A percentile compares a stretch with the other conserved stretches of the same genome.
phyloP scores from a whole-genome alignment of 2,888 invertebrate species.

The Malthinus flaveolus region DNA sequence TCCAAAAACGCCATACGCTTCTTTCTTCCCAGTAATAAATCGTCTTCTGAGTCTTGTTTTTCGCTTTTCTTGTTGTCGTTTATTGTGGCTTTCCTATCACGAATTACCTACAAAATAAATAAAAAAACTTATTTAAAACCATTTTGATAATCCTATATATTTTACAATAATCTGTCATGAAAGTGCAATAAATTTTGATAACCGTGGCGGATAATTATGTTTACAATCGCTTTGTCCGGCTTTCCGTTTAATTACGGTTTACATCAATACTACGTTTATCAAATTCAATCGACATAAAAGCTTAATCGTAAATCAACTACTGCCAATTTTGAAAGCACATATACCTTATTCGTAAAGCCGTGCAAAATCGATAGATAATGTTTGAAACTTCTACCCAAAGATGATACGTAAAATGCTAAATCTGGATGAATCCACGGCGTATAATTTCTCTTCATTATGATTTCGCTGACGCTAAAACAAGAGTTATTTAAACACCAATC shows the following conservation, averaged over 20 bases:
- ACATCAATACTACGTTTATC: slow-evolving; percentile 27
- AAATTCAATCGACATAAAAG: slow-evolving; percentile 19
- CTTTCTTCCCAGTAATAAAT: slow-evolving; percentile 35
- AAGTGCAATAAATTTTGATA: slow-evolving; percentile 20
- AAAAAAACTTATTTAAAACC: neutral
- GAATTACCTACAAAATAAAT: slow-evolving; percentile 27
- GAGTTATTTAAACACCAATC: slow-evolving; percentile 1
- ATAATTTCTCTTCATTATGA: slow-evolving; percentile 29
- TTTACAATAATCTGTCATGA: slow-evolving; percentile 17
- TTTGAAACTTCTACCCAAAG: slow-evolving; percentile 51
- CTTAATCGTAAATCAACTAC: slow-evolving; percentile 18
- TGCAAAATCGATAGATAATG: slow-evolving; percentile 56
- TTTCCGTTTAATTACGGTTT: slow-evolving; percentile 28
- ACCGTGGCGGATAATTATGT: slow-evolving; percentile 22
- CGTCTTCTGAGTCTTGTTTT: slow-evolving; percentile 19
- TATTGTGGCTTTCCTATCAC: slow-evolving; percentile 28
- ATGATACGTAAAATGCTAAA: slow-evolving; percentile 52
- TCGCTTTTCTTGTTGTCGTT: neutral
- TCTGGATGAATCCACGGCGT: slow-evolving; percentile 57
- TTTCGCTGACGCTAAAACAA: slow-evolving; percentile 18
- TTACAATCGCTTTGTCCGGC: slow-evolving; percentile 27
- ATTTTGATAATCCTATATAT: slow-evolving; percentile 8
- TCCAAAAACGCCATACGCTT: slow-evolving; percentile 48
- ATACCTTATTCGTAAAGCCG: slow-evolving; percentile 57
- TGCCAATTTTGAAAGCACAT: slow-evolving; percentile 21